Evolutionary conservation across 2,797 vertebrate species (phyloP), one percentile per base, ranked within the genome.

Genomic region (Antrozous pallidus): DNA sequence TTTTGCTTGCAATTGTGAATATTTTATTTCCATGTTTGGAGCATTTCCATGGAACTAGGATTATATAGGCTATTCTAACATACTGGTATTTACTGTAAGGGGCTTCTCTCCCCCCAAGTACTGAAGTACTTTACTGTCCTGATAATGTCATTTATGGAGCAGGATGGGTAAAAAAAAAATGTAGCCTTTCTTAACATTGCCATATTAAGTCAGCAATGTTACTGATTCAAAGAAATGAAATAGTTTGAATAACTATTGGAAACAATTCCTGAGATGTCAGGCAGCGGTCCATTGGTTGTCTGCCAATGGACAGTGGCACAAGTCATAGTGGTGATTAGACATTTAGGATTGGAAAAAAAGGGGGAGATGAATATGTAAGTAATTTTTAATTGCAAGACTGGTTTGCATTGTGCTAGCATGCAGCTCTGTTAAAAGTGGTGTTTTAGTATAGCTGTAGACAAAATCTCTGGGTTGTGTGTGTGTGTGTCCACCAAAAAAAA

Each of bases 301-400:
- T 80, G 87, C 73, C 91, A 91, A 0, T 38, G 73, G 33, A 65
- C 80, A 54, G 74, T 10, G 70, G 40, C 79, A 80, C 88, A 49
- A 49, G 56, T 54, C 90, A 61, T 63, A 8, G n/a, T 92, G 77
- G 51, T 73, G 67, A 47, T 31, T 93, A 83, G 89, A 78, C 75
- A 20, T 26, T 94, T 86, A 70, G 58, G 63, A 36, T 73, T 88
- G 82, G 58, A 61, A 82, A 69, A 69, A 65, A 91, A 26, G 6
- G 40, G 49, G 91, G 28, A 67, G 22, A 47, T 61, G 40, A 18
- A 8, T 95, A 82, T 89, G 93, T 84, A 95, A 95, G 92, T 95
- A 74, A 89, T 93, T 94, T 94, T 70, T 90, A 58, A 90, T 75
- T 94, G 71, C 90, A 95, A 58, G 70, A 77, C 67, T 87, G 74